A percentile compares a stretch with the other conserved stretches of the same genome.
Conservation (phyloP, 2,888 invertebrate species). For the Stramonita haemastoma region DNA sequence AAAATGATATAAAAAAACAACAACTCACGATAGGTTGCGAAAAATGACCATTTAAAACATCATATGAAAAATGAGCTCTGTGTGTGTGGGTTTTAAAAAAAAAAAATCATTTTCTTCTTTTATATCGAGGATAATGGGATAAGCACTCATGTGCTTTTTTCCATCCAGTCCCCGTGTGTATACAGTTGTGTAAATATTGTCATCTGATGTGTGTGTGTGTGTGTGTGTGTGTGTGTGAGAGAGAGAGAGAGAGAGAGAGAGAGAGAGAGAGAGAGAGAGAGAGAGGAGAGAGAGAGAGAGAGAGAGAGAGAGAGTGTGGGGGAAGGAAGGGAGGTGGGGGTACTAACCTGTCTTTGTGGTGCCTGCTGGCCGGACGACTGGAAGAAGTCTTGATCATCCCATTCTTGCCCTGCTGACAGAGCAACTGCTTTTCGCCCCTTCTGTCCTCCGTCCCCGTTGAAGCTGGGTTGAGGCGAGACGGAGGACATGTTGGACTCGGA, state of each 20-base stretch:
- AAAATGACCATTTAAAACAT: too few relatives aligned
- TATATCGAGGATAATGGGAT: too few relatives aligned
- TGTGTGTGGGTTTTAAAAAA: too few relatives aligned
- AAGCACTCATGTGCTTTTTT: too few relatives aligned
- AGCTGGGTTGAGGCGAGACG: background rate
- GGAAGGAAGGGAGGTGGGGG: background rate
- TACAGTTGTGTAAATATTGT: too few relatives aligned
- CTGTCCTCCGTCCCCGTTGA: background rate
- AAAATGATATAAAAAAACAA: too few relatives aligned
- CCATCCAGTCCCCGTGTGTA: too few relatives aligned
- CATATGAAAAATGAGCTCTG: too few relatives aligned
- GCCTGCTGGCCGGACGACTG: background rate
- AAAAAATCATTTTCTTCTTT: too few relatives aligned
- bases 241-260: background rate
- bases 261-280: background rate
- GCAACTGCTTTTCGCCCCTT: constrained; percentile 33
- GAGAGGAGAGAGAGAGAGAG: background rate
- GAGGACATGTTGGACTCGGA: constrained; percentile 28
- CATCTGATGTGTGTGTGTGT: too few relatives aligned
- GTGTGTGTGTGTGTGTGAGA: background rate
- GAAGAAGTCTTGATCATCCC: constrained; percentile 9
- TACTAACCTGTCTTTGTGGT: background rate
- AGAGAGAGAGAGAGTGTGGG: constrained; percentile 3
- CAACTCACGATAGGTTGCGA: too few relatives aligned
- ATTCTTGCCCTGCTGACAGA: constrained; percentile 34